These are phyloP conservation scores for Conger conger DNA, from an alignment of 2,113 vertebrate genomes.

Conservation along the genomic window DNA sequence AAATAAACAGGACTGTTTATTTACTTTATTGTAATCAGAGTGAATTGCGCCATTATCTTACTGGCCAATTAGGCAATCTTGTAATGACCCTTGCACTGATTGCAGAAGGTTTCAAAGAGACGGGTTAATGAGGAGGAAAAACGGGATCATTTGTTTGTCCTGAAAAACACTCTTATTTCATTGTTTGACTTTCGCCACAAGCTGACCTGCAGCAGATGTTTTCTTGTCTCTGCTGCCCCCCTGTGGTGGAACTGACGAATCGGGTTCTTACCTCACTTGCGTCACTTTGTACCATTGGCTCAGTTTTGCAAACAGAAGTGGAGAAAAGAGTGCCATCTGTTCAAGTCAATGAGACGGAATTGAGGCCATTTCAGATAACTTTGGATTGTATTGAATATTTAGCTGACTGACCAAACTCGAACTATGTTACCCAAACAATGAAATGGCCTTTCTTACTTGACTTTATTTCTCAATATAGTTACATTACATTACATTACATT, in stretches of 20 bases:
- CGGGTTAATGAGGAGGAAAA: background rate
- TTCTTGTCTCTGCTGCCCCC: slow-evolving; percentile 27
- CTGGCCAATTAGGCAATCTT: slow-evolving; percentile 37
- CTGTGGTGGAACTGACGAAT: slow-evolving; percentile 35
- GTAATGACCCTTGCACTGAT: background rate
- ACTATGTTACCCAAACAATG: too few relatives aligned
- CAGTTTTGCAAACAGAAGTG: background rate
- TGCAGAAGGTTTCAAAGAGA: background rate
- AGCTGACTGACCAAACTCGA: background rate
- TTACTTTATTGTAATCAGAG: background rate
- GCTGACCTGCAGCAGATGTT: background rate
- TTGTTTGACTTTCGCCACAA: background rate
- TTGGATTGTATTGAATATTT: background rate
- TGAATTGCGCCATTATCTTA: slow-evolving; percentile 33
- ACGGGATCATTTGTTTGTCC: background rate
- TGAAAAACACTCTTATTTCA: background rate
- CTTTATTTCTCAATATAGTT: too few relatives aligned
- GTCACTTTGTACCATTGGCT: background rate
- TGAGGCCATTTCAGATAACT: too few relatives aligned
- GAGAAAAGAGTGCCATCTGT: background rate
- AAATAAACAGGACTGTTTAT: background rate
- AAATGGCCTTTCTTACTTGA: too few relatives aligned
- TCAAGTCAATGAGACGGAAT: background rate
- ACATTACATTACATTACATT: too few relatives aligned
- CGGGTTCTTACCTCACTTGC: background rate